A percentile compares a stretch with the other conserved stretches of the same genome.
These are phyloP conservation scores for Trichoplusia ni DNA, from an alignment of 1,140 invertebrate species.

Conservation along the genomic window DNA sequence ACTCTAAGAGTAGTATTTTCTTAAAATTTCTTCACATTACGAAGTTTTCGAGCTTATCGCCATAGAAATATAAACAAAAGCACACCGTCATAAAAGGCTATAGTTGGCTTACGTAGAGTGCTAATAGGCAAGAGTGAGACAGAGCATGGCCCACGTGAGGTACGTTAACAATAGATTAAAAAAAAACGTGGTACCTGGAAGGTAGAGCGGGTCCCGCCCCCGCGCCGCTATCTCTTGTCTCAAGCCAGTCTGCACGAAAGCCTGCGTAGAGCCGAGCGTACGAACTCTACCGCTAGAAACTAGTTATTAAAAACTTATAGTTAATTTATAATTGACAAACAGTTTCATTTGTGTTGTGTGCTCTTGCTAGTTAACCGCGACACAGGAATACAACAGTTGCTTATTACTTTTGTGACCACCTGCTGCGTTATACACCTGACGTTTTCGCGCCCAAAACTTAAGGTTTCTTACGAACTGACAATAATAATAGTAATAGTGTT, in stretches of 20 bases:
- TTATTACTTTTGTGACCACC: slow-evolving; percentile 54
- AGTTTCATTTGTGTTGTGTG: slow-evolving; percentile 36
- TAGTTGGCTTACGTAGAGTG: slow-evolving; percentile 35
- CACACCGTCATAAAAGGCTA: slow-evolving; percentile 39
- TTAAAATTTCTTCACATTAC: slow-evolving; percentile 45
- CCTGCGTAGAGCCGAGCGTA: slow-evolving; percentile 48
- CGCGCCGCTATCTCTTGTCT: slow-evolving; percentile 46
- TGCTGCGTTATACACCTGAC: slow-evolving; percentile 52
- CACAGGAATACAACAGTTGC: slow-evolving; percentile 52
- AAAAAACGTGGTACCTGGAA: slow-evolving; percentile 74
- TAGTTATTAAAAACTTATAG: neutral
- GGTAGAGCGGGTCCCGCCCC: slow-evolving; percentile 56
- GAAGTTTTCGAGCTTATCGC: slow-evolving; percentile 48
- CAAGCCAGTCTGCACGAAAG: slow-evolving; percentile 60
- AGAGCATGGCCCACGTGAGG: slow-evolving; percentile 62
- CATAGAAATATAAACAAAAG: slow-evolving; percentile 70
- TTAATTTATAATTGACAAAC: slow-evolving; percentile 4
- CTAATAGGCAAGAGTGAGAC: slow-evolving; percentile 49
- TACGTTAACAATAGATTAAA: slow-evolving; percentile 74
- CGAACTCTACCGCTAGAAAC: neutral
- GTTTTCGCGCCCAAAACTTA: slow-evolving; percentile 63
- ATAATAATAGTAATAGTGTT: too few relatives aligned
- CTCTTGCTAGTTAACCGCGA: slow-evolving; percentile 38
- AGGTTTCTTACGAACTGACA: slow-evolving; percentile 16
- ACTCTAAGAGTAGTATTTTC: slow-evolving; percentile 32